These are phyloP conservation scores for Oreamnos americanus DNA, from an alignment of 2,113 vertebrate genomes.

Conservation along the genomic window DNA sequence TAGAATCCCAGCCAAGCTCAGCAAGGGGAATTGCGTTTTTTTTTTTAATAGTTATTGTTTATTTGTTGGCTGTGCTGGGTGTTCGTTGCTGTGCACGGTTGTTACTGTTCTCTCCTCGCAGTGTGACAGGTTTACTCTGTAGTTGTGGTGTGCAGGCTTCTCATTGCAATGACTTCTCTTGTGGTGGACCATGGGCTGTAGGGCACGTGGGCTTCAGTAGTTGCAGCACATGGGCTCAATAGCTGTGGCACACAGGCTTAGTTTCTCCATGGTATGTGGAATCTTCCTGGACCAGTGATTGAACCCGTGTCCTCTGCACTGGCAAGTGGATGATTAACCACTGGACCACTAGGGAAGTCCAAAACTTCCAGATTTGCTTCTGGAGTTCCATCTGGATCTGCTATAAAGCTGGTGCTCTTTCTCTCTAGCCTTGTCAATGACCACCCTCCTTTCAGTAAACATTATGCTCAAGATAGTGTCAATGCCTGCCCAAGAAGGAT, in stretches of 20 bases:
- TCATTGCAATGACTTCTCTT: not conserved
- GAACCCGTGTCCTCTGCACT: not conserved
- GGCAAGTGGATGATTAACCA: not conserved
- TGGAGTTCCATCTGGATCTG: not conserved
- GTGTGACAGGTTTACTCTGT: not conserved
- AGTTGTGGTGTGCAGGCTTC: not conserved
- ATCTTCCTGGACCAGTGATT: not conserved
- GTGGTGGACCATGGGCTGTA: not conserved
- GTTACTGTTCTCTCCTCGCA: not conserved
- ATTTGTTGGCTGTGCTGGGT: not conserved
- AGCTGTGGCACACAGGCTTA: not conserved
- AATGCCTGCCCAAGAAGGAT: not conserved
- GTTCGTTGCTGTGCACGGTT: not conserved
- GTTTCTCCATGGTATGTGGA: not conserved
- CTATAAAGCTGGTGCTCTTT: not conserved
- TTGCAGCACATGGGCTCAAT: not conserved
- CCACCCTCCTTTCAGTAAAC: not conserved
- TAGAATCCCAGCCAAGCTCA: not conserved
- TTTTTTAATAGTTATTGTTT: not conserved
- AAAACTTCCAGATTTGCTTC: not conserved
- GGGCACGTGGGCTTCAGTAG: accelerated
- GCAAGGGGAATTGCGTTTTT: not conserved
- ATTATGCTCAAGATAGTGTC: not conserved
- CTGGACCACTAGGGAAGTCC: not conserved
- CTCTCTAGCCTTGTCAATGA: not conserved